Percentiles rank a stretch among this genome's conserved stretches.
Conservation (phyloP, 2,888 invertebrate species). For the Rotaria socialis region DNA sequence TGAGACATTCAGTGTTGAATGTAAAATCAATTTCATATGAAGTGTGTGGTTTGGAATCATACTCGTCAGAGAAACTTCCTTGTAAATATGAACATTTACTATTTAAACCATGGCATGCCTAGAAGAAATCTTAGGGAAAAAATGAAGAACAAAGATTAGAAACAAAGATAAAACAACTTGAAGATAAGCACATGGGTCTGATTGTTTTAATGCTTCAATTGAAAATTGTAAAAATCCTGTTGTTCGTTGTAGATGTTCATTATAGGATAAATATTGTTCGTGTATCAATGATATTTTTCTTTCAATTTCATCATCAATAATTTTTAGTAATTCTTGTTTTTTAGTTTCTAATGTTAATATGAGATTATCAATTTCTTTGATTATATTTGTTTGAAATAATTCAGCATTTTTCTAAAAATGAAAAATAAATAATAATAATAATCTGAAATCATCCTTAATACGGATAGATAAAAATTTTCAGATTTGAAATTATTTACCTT, state of each 20-base stretch:
- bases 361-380: slow-evolving; percentile 77
- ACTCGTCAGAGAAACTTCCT: slow-evolving; percentile 69
- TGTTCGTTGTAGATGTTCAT: slow-evolving; percentile 81
- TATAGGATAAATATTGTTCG: slow-evolving; percentile 65
- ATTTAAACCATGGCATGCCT: slow-evolving; percentile 32
- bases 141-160: too few species aligned
- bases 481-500: slow-evolving; percentile 68
- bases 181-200: slow-evolving; percentile 88
- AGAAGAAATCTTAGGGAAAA: not conserved
- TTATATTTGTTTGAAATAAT: slow-evolving; percentile 72
- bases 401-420: slow-evolving; percentile 37
- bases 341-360: slow-evolving; percentile 79
- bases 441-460: too few species aligned
- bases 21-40: slow-evolving; percentile 81
- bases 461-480: too few species aligned
- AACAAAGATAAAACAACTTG: slow-evolving; percentile 65
- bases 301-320: slow-evolving; percentile 75
- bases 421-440: too few species aligned
- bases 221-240: slow-evolving; percentile 93
- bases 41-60: slow-evolving; percentile 58
- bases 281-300: slow-evolving; percentile 69
- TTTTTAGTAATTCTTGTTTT: slow-evolving; percentile 76
- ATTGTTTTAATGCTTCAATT: slow-evolving; percentile 93
- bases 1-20: slow-evolving; percentile 72
- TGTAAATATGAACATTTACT: slow-evolving; percentile 39